Evolutionary conservation across 2,797 vertebrate genomes (phyloP), one percentile per base, ranked within the genome.

Genomic region (Alfaro cultratus): DNA sequence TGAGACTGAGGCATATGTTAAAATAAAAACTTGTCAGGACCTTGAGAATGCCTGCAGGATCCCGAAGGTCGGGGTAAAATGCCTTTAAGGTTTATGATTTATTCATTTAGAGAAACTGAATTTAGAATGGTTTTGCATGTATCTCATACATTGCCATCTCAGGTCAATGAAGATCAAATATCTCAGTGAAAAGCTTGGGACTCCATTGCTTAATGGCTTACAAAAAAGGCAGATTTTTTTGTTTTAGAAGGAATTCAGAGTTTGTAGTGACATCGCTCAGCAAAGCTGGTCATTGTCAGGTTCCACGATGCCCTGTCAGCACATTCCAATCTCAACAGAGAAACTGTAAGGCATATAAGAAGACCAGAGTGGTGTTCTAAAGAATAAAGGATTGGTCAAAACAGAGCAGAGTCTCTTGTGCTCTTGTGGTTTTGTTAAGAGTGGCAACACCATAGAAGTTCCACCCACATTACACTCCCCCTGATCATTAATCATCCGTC

Each of bases 401-500:
- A 91, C 85, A 91, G 86, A 46, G 80, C 83, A 79, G 83, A 0
- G 55, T 83, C 87, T 90, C 80, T 57, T 83, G 86, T 85, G 83
- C 84, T 90, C 80, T 57, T 81, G 86, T 87, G 83, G 84, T 90
- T 94, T 93, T 93, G 90, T 94, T 87, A 86, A 84, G 85, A 85
- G 79, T 82, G 47, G 82, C 39, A 13, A 78, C 64, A 84, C 86
- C 86, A 86, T 23, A 91, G 81, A 87, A 83, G 90, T 83, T 89
- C 86, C 86, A 80, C 89, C 91, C 84, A 82, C 83, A 70, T 83
- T 92, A 84, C 87, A 88, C 94, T 94, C 93, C 93, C 91, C 87
- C 85, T 71, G 88, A 85, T 92, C 93, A 92, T 95, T 95, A 94
- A 95, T 95, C 94, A 95, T 94, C 83, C 79, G 81, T 94, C 93